Evolutionary conservation across 2,888 invertebrate species (phyloP).

Genomic region (Germaria angustata): DNA sequence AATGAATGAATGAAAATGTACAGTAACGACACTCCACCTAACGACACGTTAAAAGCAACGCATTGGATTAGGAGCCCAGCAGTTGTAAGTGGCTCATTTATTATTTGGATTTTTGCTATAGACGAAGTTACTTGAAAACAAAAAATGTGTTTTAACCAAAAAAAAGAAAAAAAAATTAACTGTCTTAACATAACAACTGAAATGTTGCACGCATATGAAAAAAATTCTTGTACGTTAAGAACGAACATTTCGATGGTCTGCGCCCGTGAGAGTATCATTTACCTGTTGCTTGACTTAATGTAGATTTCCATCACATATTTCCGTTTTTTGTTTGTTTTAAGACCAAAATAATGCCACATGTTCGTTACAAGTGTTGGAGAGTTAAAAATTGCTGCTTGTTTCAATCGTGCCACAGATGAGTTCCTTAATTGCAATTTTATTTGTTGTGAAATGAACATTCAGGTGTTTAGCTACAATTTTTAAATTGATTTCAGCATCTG

Average conservation of each 20-base stretch:
- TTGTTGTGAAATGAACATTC: background rate
- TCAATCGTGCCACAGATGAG: background rate
- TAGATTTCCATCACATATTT: background rate
- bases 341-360: conserved; percentile 3
- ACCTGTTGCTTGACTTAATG: conserved; percentile 39
- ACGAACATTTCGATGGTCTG: background rate
- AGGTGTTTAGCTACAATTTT: background rate
- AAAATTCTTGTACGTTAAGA: background rate
- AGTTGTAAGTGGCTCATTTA: conserved; percentile 9
- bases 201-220: background rate
- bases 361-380: background rate
- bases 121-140: background rate
- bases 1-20: conserved; percentile 23
- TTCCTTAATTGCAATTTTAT: background rate
- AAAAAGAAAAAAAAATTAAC: background rate
- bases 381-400: background rate
- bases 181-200: conserved; percentile 7
- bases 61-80: conserved; percentile 57
- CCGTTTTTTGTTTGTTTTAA: background rate
- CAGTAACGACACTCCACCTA: conserved; percentile 49
- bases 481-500: background rate
- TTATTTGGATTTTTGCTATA: background rate
- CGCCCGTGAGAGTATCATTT: background rate
- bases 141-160: background rate
- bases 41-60: conserved; percentile 48